Percentiles rank a stretch among this genome's conserved stretches.
Conservation (phyloP, 2,888 invertebrate species). For the Eucera pruinosa region DNA sequence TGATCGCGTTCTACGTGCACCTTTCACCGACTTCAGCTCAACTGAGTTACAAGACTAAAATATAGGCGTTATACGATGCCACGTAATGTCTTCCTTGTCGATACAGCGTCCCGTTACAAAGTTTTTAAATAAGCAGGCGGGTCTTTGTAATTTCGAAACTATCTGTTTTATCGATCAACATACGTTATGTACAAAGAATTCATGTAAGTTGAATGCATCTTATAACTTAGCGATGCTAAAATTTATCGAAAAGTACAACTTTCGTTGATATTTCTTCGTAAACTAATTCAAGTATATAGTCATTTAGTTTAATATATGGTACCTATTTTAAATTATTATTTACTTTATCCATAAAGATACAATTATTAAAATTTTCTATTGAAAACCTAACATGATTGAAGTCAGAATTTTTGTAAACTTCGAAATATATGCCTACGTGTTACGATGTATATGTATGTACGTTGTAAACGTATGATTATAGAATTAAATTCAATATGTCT, state of each 20-base stretch:
- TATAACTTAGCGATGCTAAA: constrained; percentile 3
- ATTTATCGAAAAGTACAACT: neutral
- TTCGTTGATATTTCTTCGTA: neutral
- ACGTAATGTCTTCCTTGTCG: constrained; percentile 22
- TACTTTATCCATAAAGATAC: neutral
- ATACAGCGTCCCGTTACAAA: constrained; percentile 15
- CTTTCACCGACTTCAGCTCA: constrained; percentile 42
- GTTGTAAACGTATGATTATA: neutral
- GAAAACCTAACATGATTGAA: neutral
- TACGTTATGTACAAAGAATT: constrained; percentile 18
- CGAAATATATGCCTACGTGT: neutral
- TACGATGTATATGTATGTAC: neutral
- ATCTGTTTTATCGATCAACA: constrained; percentile 13
- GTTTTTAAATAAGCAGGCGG: constrained; percentile 24
- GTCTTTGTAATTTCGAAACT: constrained; percentile 19
- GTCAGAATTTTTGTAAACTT: neutral
- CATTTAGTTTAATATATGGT: neutral
- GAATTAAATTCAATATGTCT: neutral
- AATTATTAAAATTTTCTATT: neutral
- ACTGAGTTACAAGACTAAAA: constrained; percentile 26
- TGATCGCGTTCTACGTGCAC: constrained; percentile 19
- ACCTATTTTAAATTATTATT: neutral
- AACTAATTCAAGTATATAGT: neutral
- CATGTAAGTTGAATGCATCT: constrained; percentile 31
- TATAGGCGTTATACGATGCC: constrained; percentile 25